A percentile compares a stretch with the other conserved stretches of the same genome.
phyloP scores from a whole-genome alignment of 1,140 invertebrate species.

The Drosophila asahinai region DNA sequence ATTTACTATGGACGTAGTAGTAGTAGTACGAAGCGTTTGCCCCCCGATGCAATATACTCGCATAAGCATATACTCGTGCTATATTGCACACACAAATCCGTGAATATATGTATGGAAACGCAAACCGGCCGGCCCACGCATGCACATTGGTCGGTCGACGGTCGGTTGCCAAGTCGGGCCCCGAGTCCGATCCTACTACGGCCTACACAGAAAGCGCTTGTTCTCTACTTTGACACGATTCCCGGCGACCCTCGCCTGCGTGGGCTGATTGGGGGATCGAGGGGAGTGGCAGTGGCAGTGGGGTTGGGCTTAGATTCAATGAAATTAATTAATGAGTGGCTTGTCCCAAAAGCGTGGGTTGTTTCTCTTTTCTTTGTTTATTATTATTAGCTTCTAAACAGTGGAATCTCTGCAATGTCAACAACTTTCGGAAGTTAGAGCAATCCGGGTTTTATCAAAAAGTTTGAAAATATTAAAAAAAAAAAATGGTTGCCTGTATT shows the following conservation, averaged over 20 bases:
- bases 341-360: constrained; percentile 28
- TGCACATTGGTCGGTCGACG: constrained; percentile 49
- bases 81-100: constrained; percentile 21
- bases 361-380: constrained; percentile 26
- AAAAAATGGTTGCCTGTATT: neutral
- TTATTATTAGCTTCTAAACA: constrained; percentile 5
- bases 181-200: constrained; percentile 30
- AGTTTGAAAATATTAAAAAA: neutral
- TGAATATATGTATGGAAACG: constrained; percentile 10
- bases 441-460: neutral
- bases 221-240: constrained; percentile 63
- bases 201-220: constrained; percentile 47
- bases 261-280: constrained; percentile 4
- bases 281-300: constrained; percentile 15
- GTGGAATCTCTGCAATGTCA: neutral
- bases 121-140: constrained; percentile 77
- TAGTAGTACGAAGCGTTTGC: constrained; percentile 37
- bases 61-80: constrained; percentile 15
- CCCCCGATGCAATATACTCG: constrained; percentile 19
- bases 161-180: constrained; percentile 26
- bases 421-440: neutral
- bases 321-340: constrained; percentile 67
- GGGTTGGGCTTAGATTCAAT: constrained; percentile 57
- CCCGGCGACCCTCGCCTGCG: constrained; percentile 18
- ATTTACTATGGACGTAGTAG: constrained; percentile 70